phyloP scores from a whole-genome alignment of 2,113 vertebrate genomes.

The Pyrgilauda ruficollis region DNA sequence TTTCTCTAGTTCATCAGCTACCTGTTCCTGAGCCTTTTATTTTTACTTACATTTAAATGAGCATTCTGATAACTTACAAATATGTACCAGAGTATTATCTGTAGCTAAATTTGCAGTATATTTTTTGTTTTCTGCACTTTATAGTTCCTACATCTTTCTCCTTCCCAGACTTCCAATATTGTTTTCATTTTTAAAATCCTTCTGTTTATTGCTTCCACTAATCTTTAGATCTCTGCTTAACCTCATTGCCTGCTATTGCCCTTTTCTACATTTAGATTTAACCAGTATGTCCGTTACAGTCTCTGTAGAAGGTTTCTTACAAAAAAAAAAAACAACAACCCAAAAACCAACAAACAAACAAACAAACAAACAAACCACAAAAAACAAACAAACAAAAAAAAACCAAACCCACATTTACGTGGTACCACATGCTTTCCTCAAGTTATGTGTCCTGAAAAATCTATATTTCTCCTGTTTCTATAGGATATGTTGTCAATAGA shows the following conservation, averaged over 20 bases:
- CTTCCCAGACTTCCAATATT: slow-evolving; percentile 1
- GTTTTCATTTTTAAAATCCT: slow-evolving; percentile 54
- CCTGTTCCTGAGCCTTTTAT: neutral
- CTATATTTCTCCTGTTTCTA: neutral
- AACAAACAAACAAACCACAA: too few species aligned
- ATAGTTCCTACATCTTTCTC: neutral
- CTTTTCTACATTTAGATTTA: slow-evolving; percentile 55
- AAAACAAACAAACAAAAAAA: too few species aligned
- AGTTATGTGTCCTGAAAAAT: neutral
- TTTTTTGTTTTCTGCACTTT: neutral
- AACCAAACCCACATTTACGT: neutral
- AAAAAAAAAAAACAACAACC: neutral
- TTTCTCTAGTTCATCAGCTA: neutral
- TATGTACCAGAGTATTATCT: neutral
- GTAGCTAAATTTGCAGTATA: neutral
- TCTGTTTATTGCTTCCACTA: slow-evolving; percentile 60
- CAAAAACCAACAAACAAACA: too few species aligned
- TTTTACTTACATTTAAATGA: neutral
- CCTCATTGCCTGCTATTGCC: slow-evolving; percentile 61
- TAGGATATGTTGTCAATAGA: neutral
- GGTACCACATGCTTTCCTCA: neutral
- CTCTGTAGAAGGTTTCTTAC: neutral
- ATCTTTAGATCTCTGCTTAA: slow-evolving; percentile 69
- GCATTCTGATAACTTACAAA: neutral
- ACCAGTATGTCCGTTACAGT: slow-evolving; percentile 27